Evolutionary conservation across 92 coral and sea anemone species (phyloP), one percentile per base, ranked within the genome.

Genomic region (Phymanthus crucifer): DNA sequence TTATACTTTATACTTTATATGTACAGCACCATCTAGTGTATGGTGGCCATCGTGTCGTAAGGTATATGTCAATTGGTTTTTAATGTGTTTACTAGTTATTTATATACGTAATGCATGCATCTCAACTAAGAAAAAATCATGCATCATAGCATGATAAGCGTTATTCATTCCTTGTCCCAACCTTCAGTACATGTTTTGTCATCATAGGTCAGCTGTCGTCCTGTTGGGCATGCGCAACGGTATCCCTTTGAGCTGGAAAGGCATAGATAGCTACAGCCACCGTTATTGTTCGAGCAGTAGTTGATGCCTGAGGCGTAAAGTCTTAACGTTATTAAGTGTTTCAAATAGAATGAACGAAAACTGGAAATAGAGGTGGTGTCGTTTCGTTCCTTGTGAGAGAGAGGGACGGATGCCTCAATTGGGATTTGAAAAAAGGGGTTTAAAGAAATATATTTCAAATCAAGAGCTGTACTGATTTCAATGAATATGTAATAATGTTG

Each of bases 201-300:
- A 47, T 85, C 80, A 75, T 85, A 79, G 78, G 86, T 81, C 85
- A 94, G 81, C 73, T 71, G 83, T 43, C 87, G 77, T 69, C 92
- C 97, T 32, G 88, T 85, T 4, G 98, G 94, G 72, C 98, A 94
- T 70, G 95, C 91, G 81, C 98, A 94, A 65, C 66, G 85, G 21
- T 81, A 87, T 33, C 96, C 98, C 16, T 66, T 76, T 72, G 97
- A 87, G 71, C 78, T 86, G 36, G 98, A 78, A 78, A 94, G 91
- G 78, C 97, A 94, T 10, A 94, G 83, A 78, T 94, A 89, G 77
- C 97, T 89, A 79, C 98, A 94, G 24, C 91, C 98, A 37, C 92
- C 96, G 61, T 94, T 91, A 32, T 85, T 46, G 33, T 78, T 78
- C 13, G 95, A 78, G 76, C 95, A 91, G 66, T 85, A 70, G 82